Conservation (phyloP, 2,113 vertebrate species). For the Coptodon rendalli region DNA sequence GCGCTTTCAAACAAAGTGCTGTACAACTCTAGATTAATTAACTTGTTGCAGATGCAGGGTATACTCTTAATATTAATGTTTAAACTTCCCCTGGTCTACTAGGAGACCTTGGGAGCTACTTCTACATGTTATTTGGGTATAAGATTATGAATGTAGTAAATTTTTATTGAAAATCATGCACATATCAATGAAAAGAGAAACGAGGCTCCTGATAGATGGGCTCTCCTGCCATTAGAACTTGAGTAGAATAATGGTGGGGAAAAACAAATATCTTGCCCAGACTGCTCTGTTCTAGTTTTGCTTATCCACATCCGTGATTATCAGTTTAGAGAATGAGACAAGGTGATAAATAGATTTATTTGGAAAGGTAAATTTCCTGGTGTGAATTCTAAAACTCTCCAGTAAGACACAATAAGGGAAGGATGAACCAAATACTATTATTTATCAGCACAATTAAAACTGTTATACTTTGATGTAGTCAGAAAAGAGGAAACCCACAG, state of each 20-base stretch:
- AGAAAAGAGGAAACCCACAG: neutral
- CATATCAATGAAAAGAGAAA: neutral
- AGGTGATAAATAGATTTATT: neutral
- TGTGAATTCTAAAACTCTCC: neutral
- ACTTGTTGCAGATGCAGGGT: neutral
- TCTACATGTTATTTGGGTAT: neutral
- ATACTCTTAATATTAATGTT: neutral
- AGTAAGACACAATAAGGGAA: neutral
- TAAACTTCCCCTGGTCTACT: neutral
- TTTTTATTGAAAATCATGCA: neutral
- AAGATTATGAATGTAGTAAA: neutral
- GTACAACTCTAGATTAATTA: neutral
- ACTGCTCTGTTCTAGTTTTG: neutral
- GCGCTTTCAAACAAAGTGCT: too few species aligned
- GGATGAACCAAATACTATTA: neutral
- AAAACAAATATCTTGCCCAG: neutral
- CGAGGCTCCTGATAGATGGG: neutral
- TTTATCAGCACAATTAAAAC: neutral
- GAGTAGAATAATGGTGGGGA: neutral
- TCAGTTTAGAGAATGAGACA: neutral
- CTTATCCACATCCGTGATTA: neutral
- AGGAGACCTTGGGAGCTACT: neutral
- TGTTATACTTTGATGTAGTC: neutral
- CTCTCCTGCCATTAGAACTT: neutral
- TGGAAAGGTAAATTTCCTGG: neutral